Evolutionary conservation across 2,797 vertebrate genomes (phyloP).

Genomic region (Numenius phaeopus): DNA sequence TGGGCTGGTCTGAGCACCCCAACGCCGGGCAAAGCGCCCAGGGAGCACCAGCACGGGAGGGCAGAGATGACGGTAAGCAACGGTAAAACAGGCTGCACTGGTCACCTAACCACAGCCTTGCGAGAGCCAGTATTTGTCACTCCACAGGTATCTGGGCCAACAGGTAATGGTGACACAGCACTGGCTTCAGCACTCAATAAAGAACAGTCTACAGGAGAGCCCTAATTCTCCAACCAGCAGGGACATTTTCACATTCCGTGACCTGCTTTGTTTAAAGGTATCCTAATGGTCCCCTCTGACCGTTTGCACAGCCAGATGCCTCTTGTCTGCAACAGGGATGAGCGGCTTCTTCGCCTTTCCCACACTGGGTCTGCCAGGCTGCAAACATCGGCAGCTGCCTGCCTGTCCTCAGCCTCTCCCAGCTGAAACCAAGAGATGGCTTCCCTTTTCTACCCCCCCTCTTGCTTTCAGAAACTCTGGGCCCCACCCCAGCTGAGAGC

Average conservation of each 20-base stretch:
- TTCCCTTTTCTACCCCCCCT: neutral
- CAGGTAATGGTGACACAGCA: neutral
- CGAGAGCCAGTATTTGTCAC: neutral
- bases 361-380: neutral
- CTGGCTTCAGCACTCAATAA: neutral
- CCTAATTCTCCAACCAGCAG: accelerated
- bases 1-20: accelerated
- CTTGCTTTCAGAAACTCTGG: neutral
- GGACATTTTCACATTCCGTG: neutral
- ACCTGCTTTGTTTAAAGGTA: neutral
- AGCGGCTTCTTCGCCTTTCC: neutral
- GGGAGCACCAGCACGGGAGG: neutral
- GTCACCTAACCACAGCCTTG: neutral
- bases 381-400: accelerated
- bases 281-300: neutral
- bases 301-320: neutral
- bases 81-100: neutral
- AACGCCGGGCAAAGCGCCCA: accelerated
- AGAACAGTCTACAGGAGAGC: neutral
- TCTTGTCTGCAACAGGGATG: neutral
- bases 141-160: neutral
- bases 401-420: neutral
- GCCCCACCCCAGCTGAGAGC: neutral
- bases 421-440: neutral
- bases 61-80: neutral